Base-by-base conservation (phyloP, 2,888 invertebrate species). In the Gortyna flavago region DNA sequence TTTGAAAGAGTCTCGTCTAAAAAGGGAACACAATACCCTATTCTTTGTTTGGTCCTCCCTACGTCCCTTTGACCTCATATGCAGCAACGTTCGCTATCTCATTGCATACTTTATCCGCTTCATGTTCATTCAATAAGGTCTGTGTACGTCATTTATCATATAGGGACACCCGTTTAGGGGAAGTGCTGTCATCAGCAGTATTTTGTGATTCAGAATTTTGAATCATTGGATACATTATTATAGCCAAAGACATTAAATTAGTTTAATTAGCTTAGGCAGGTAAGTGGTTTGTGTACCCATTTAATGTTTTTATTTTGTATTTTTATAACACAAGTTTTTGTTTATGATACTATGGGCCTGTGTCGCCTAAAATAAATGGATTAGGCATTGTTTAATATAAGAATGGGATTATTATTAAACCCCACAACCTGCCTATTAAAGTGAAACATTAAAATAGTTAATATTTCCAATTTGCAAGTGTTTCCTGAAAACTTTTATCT, bases 21-120 rank as follows among this genome's bases (percentile, higher is more conserved):
- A 84, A 85, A 85, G 75, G 85, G 80, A 87, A 88, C 79, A 87
- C 83, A 86, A 87, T 86, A 85, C 75, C 77, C 74, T 75, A 76
- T 83, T 75, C 88, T 85, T 87, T 87, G 87, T 87, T 85, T 79
- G 65, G 61, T 76, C 79, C 79, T 86, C 85, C 78, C 78, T 72
- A 64, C 80, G 77, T 81, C 80, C 73, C 75, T 83, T 84, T 76
- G 85, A 80, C 83, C 85, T 80, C 74, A 77, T 82, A 87, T 82
- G 74, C 83, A 70, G 59, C 66, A 66, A 77, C 65, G 75, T 79
- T 82, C 41, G 79, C 66, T 81, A 67, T 77, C 64, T 80, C 67
- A 70, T 51, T 80, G 75, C 80, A 83, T 80, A 80, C 69, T 77
- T 82, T 85, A 87, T 80, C 69, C 51, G 75, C 71, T 65, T 81